Base-by-base conservation (phyloP, 2,113 vertebrate genomes). In the Catharus minimus region DNA sequence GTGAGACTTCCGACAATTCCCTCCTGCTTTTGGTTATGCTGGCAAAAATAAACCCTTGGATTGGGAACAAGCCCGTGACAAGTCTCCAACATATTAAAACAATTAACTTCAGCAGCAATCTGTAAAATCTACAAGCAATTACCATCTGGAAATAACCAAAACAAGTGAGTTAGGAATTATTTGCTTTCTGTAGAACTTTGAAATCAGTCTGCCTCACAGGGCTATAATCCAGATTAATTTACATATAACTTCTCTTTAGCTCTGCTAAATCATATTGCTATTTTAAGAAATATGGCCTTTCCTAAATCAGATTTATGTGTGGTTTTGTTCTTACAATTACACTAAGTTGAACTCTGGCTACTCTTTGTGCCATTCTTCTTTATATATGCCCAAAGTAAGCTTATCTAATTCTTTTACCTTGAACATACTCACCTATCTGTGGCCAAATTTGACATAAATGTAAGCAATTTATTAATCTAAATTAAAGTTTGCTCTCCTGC, bases 211-310 rank as follows among this genome's bases (percentile, higher is more conserved):
- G 68, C 52, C 75, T 91, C 66, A 43, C 41, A 53, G 50, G 46
- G 67, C 64, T 79, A 41, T 82, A 94, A 91, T 91, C 64, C 78
- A 75, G 75, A 91, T 73, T 85, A 79, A 82, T 88, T 91, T 79
- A 76, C 65, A 76, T 50, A 52, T 32, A 85, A 72, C 23, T 71
- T 90, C 18, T 67, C 65, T 65, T 89, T 39, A 85, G 64, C 58
- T 86, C 41, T 4, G 20, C 57, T 73, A 52, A 89, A 94, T 65
- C 58, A 56, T 38, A 72, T 4, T 87, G 58, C 71, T 79, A 75
- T 82, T 94, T 89, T 89, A 89, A 89, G 71, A 93, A 93, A 76
- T 33, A 49, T 0, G 5, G 75, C 33, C 77, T 32, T 83, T 74
- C 43, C 36, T 60, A 74, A 33, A 86, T 39, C 60, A 82, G 53